A percentile compares a stretch with the other conserved stretches of the same genome.
Evolutionary conservation across 2,113 vertebrate species (phyloP).

Genomic region (Psophia crepitans): DNA sequence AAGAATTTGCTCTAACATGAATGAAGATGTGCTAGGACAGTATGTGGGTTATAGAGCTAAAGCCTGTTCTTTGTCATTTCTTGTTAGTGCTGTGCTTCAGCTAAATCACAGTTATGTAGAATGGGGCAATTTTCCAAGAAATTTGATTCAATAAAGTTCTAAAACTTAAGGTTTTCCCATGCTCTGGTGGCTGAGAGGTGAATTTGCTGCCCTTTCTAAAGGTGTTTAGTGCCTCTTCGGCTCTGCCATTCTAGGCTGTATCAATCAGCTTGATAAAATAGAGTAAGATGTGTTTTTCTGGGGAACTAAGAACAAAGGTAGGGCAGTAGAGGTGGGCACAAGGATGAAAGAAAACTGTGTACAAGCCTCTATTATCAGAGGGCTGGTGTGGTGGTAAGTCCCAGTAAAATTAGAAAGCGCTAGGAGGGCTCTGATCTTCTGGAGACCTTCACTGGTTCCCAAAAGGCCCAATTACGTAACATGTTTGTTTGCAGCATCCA

Average conservation of each 20-base stretch:
- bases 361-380: neutral
- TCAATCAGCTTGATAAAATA: neutral
- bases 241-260: neutral
- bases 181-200: neutral
- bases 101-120: neutral
- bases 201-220: neutral
- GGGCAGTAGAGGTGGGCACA: neutral
- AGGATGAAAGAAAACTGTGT: neutral
- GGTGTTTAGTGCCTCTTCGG: neutral
- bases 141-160: neutral
- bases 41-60: neutral
- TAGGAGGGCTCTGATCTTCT: neutral
- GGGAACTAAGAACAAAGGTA: neutral
- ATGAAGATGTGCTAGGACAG: neutral
- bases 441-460: slow-evolving; percentile 5
- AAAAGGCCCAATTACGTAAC: slow-evolving; percentile 3
- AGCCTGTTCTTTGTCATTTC: neutral
- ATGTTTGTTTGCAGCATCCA: neutral
- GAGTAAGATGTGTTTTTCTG: neutral
- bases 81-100: neutral
- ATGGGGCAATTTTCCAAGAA: neutral
- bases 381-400: neutral
- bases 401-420: neutral
- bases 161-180: neutral
- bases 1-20: neutral